Conservation (phyloP, 2,113 vertebrate genomes). For the Erythrocercus mccallii region DNA sequence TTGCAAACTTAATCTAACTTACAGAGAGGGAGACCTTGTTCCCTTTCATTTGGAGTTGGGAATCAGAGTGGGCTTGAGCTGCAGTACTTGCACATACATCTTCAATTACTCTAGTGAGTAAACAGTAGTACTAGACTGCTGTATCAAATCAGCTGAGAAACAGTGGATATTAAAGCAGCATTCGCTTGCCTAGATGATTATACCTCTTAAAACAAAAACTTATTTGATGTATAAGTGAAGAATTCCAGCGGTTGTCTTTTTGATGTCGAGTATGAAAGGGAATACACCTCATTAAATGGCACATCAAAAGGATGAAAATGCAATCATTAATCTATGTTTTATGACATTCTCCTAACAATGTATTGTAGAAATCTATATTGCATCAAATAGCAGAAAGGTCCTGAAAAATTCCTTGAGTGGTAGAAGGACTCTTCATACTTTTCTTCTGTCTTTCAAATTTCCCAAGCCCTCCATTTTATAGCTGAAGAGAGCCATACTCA, state of each 20-base stretch:
- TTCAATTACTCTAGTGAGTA: neutral
- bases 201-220: slow-evolving; percentile 61
- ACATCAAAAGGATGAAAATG: slow-evolving; percentile 76
- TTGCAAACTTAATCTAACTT: neutral
- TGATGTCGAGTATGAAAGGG: slow-evolving; percentile 73
- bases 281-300: slow-evolving; percentile 72
- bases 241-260: slow-evolving; percentile 68
- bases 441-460: neutral
- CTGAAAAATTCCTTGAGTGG: neutral
- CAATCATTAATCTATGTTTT: slow-evolving; percentile 76
- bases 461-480: neutral
- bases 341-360: slow-evolving; percentile 59
- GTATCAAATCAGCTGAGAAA: neutral
- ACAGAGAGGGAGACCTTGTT: neutral
- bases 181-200: slow-evolving; percentile 64
- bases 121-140: neutral
- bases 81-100: neutral
- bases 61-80: neutral
- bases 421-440: neutral
- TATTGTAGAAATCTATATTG: slow-evolving; percentile 40
- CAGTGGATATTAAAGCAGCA: slow-evolving; percentile 12
- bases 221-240: slow-evolving; percentile 67
- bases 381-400: neutral
- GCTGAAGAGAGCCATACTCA: neutral
- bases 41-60: neutral